These are phyloP conservation scores for Nannospalax galili DNA, from an alignment of 2,113 vertebrate genomes.

Conservation along the genomic window DNA sequence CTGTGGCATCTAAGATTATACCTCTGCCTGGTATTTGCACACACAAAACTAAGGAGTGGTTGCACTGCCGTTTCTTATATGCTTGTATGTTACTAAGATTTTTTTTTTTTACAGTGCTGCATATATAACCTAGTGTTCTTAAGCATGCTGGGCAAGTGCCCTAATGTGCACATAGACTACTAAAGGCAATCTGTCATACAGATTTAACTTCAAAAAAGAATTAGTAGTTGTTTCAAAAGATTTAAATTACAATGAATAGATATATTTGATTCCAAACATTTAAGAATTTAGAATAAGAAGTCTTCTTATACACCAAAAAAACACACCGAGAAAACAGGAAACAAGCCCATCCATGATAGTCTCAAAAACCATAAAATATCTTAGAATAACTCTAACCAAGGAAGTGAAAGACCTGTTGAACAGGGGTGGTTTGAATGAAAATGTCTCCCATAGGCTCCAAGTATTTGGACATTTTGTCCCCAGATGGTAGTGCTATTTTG, in stretches of 20 bases:
- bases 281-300: neutral
- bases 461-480: too few species aligned
- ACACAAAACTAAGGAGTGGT: neutral
- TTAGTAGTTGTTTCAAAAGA: slow-evolving; percentile 40
- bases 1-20: neutral
- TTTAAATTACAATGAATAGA: neutral
- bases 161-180: neutral
- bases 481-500: too few species aligned
- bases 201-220: slow-evolving; percentile 52
- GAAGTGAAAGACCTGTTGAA: too few species aligned
- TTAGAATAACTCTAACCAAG: too few species aligned
- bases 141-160: neutral
- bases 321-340: neutral
- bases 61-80: neutral
- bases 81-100: too few species aligned
- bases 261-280: neutral
- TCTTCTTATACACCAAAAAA: neutral
- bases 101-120: too few species aligned
- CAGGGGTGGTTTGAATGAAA: too few species aligned
- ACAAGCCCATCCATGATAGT: too few species aligned
- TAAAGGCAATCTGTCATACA: slow-evolving; percentile 3
- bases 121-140: neutral
- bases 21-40: neutral
- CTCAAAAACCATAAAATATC: too few species aligned
- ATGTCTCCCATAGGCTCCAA: too few species aligned